Conservation (phyloP, 2,113 vertebrate species). For the human region DNA sequence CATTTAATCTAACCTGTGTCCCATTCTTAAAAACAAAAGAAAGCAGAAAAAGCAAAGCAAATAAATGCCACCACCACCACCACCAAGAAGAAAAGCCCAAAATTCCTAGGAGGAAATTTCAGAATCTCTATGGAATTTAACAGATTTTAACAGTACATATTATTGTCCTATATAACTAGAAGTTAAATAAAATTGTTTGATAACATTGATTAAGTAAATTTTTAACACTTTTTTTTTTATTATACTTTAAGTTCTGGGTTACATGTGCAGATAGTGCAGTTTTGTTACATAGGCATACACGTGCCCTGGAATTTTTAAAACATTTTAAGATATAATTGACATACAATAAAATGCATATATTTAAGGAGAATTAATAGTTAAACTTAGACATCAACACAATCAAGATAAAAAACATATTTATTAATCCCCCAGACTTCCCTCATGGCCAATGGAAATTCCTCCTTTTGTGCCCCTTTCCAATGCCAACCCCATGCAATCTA, state of each 20-base stretch:
- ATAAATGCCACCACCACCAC: neutral
- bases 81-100: neutral
- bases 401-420: neutral
- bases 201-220: neutral
- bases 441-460: neutral
- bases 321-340: neutral
- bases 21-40: conserved; percentile 9
- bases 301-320: neutral
- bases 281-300: too few relatives aligned
- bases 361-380: neutral
- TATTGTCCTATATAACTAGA: neutral
- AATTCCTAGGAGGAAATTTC: neutral
- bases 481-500: rapidly evolving
- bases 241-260: too few relatives aligned
- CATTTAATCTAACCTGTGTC: neutral
- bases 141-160: neutral
- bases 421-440: neutral
- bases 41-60: neutral
- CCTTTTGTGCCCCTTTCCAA: rapidly evolving
- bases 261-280: too few relatives aligned
- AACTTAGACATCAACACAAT: neutral
- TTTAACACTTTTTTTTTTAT: neutral
- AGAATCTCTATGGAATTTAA: neutral
- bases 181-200: conserved; percentile 2
- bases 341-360: neutral